Base-by-base conservation (phyloP, 2,888 invertebrate species). In the Mesoligia furuncula region DNA sequence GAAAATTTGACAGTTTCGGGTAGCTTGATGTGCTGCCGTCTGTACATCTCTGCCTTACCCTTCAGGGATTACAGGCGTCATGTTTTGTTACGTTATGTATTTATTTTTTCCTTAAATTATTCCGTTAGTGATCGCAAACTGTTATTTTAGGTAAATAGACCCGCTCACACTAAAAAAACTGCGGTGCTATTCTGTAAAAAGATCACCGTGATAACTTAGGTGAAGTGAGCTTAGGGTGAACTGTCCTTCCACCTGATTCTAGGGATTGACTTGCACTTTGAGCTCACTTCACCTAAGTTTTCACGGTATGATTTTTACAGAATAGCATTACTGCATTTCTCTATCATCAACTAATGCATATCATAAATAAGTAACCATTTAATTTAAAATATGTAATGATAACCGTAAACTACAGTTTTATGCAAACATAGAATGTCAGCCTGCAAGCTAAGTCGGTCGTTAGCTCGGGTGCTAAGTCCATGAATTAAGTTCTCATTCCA, bases 401-500 rank as follows among this genome's bases (percentile, higher is more conserved):
- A 42, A 36, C 13, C n/a, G 1, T 61, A 24, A 72, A 61, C 31
- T 1, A 39, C 31, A 48, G 66, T 31, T 45, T 20, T 15, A 48
- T 20, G 6, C 15, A 27, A 70, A 48, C 45, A n/a, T 45, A n/a
- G 61, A 80, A 57, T 45, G n/a, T 27, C 39, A 57, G 9, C 1
- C 8, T 36, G 36, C n/a, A 48, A 27, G 36, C 20, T 48, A 51
- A 51, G 39, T 59, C 31, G 17, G 20, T 69, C 54, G 20, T 66
- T 74, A 67, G 17, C 59, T 67, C n/a, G 15, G n/a, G 51, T 36
- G 51, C n/a, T 64, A 48, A 81, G 45, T 75, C 31, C 39, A 75
- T 71, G 61, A 72, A 75, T 75, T 81, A 13, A 65, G 54, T 42
- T 51, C 67, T 73, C 77, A 72, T 86, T 73, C 48, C 15, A 45